phyloP scores from a whole-genome alignment of 2,888 invertebrate genomes.

The Rotaria sp. region DNA sequence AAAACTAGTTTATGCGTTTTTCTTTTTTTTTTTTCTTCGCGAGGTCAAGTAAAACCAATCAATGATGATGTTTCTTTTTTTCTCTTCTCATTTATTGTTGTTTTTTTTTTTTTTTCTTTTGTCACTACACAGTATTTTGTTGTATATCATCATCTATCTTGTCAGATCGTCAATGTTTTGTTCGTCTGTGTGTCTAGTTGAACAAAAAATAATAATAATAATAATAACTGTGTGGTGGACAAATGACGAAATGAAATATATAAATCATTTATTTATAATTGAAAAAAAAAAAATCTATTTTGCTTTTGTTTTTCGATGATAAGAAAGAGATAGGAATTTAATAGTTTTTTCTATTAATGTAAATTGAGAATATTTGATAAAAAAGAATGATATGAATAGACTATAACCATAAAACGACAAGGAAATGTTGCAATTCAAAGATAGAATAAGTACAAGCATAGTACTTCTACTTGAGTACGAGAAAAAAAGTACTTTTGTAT shows the following conservation, averaged over 20 bases:
- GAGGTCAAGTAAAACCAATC: slow-evolving; percentile 17
- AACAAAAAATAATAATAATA: background rate
- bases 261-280: background rate
- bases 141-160: slow-evolving; percentile 28
- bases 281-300: background rate
- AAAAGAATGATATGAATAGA: too few relatives aligned
- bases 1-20: background rate
- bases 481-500: too few relatives aligned
- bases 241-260: slow-evolving; percentile 21
- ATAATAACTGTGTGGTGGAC: slow-evolving; percentile 10
- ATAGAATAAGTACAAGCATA: too few relatives aligned
- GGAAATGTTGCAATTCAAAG: too few relatives aligned
- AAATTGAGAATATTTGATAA: too few relatives aligned
- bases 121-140: slow-evolving; percentile 23
- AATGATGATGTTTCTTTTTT: slow-evolving; percentile 1
- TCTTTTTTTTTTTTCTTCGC: background rate
- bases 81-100: background rate
- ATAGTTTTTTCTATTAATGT: too few relatives aligned
- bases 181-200: slow-evolving; percentile 7
- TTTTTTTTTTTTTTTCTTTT: slow-evolving; percentile 27
- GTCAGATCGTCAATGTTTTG: slow-evolving; percentile 27
- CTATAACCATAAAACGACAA: too few relatives aligned
- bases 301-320: too few relatives aligned
- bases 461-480: too few relatives aligned
- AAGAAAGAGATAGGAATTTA: too few relatives aligned